Evolutionary conservation across 2,113 vertebrate species (phyloP), one percentile per base, ranked within the genome.

Genomic region (Oriolus oriolus): DNA sequence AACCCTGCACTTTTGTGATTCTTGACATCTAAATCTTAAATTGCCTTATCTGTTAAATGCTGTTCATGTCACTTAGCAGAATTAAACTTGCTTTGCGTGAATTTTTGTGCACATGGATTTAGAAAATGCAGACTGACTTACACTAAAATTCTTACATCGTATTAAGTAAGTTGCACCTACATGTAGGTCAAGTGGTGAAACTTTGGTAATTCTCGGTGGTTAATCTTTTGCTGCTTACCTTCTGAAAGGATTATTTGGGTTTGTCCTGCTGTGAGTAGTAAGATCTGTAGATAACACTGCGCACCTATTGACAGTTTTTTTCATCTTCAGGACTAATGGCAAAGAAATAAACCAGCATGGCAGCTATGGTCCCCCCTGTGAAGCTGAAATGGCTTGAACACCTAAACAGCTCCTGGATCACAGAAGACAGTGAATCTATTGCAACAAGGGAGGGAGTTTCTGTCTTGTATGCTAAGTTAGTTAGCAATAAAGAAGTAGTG

Each of bases 321-420:
- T 69, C 16, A 4, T 93, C 65, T 94, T n/a, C 52, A 99, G 99
- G 97, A 97, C 98, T 97, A 95, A 99, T 99, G 99, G 99, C 98
- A 98, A 96, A 98, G 97, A 95, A 98, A 93, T 99, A 98, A 99
- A 96, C 90, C 97, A 98, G 90, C 96, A 99, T 99, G 99, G 99
- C 99, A 95, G 97, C 98, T 87, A 99, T 98, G 98, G 99, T 99
- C 90, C 99, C 99, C 79, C 99, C 99, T 50, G 99, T 99, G 97
- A 99, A 99, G 92, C 98, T 99, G 84, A 99, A 99, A 97, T 99
- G 99, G 99, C 98, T 99, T 63, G 99, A 99, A 98, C 99, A 99
- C 95, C 98, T 99, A 3, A 99, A 99, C 98, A 99, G 99, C 98
- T 99, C 99, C 41, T 99, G 99, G 99, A 99, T 99, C 96, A 99